These are phyloP conservation scores for Ceryle rudis DNA, from an alignment of 2,797 vertebrate species.

Conservation along the genomic window DNA sequence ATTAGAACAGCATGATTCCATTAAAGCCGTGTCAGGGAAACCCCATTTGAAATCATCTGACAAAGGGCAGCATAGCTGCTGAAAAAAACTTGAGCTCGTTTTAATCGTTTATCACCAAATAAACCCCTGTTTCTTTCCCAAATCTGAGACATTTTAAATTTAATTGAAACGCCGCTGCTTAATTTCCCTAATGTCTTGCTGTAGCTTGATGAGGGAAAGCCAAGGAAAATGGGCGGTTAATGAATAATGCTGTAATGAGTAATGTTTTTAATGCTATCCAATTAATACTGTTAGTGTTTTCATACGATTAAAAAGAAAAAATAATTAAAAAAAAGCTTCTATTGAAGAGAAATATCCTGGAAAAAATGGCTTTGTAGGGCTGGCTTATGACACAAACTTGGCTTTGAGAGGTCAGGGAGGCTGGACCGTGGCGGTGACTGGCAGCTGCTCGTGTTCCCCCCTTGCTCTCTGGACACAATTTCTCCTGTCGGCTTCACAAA, in stretches of 20 bases:
- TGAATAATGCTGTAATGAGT: constrained; percentile 29
- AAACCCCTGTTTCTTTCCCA: background rate
- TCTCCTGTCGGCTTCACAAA: background rate
- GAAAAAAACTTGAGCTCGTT: background rate
- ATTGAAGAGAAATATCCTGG: background rate
- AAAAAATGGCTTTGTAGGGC: background rate
- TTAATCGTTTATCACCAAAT: background rate
- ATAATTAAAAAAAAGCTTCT: background rate
- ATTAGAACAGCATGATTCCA: background rate
- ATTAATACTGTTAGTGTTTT: background rate
- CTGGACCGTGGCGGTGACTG: too few species aligned
- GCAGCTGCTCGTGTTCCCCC: background rate
- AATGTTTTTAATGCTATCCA: background rate
- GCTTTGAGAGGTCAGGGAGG: background rate
- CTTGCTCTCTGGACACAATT: background rate
- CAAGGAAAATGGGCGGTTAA: constrained; percentile 1
- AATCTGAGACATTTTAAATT: background rate
- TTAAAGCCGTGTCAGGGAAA: too few species aligned
- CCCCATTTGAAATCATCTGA: background rate
- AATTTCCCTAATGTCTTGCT: background rate
- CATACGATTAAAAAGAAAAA: background rate
- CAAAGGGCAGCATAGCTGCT: background rate
- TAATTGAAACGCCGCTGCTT: background rate
- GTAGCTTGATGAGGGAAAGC: background rate
- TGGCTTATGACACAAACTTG: background rate